These are phyloP conservation scores for Pangasius larnaudii DNA, from an alignment of 2,797 vertebrate genomes.

Conservation along the genomic window DNA sequence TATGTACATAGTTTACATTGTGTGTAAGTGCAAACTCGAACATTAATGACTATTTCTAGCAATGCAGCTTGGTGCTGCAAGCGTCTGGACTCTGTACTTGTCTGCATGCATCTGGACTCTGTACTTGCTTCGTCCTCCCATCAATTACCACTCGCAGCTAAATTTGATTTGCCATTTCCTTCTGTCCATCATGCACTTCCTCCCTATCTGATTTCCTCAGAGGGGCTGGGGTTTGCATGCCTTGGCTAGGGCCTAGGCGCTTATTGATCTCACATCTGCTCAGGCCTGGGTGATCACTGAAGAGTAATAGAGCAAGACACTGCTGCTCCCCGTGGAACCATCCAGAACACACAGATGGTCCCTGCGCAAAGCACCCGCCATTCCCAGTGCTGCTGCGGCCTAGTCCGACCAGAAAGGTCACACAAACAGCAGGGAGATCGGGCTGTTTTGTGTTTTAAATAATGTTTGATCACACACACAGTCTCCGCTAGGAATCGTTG, in stretches of 20 bases:
- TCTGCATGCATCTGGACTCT: not conserved
- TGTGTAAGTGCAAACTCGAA: not conserved
- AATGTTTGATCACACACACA: constrained; percentile 51
- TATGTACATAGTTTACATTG: not conserved
- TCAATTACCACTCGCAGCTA: constrained; percentile 52
- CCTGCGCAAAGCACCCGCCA: constrained; percentile 9
- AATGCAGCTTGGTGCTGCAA: constrained; percentile 3
- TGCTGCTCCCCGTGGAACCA: constrained; percentile 41
- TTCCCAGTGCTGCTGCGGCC: constrained; percentile 21
- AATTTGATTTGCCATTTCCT: constrained; percentile 56
- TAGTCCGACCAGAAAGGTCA: constrained; percentile 59
- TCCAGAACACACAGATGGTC: constrained; percentile 52
- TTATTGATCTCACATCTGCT: constrained; percentile 67
- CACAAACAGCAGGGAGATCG: constrained; percentile 44
- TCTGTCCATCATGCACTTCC: constrained; percentile 51
- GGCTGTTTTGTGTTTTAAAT: constrained; percentile 55
- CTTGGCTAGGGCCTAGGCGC: constrained; percentile 43
- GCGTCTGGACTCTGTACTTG: not conserved
- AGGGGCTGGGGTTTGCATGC: constrained; percentile 54
- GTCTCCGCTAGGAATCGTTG: constrained; percentile 12
- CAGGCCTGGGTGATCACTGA: constrained; percentile 52
- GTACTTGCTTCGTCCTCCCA: constrained; percentile 7
- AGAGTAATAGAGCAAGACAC: constrained; percentile 60
- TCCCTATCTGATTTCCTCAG: constrained; percentile 57
- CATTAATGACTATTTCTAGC: not conserved